These are phyloP conservation scores for Xiphophorus couchianus DNA, from an alignment of 2,113 vertebrate genomes.

Conservation along the genomic window DNA sequence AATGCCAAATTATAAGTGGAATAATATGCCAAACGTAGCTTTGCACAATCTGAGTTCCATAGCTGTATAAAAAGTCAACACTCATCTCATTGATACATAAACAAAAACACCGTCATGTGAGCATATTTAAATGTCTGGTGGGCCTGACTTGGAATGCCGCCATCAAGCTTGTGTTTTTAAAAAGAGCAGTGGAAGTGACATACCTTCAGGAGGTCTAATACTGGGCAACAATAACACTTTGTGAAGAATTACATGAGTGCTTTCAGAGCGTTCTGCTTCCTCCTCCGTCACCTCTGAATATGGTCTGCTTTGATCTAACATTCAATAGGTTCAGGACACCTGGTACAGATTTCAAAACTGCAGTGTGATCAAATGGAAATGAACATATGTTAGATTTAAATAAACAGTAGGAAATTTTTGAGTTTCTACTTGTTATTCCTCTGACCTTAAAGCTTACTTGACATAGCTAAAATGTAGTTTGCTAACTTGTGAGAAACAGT, in stretches of 20 bases:
- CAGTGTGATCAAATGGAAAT: not conserved
- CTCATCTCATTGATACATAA: constrained; percentile 61
- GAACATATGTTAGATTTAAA: not conserved
- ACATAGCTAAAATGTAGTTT: not conserved
- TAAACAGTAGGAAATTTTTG: not conserved
- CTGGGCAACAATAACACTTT: constrained; percentile 88
- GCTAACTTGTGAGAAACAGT: not conserved
- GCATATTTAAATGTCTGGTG: constrained; percentile 71
- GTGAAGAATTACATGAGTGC: constrained; percentile 88
- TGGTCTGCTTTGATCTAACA: constrained; percentile 77
- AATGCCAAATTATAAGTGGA: too few relatives aligned
- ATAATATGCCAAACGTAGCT: not conserved
- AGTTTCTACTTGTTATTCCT: not conserved
- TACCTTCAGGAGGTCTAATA: constrained; percentile 86
- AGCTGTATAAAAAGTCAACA: constrained; percentile 36
- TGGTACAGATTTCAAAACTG: constrained; percentile 82
- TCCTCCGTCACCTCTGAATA: constrained; percentile 47
- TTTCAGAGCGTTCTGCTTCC: constrained; percentile 55
- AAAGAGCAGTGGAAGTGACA: constrained; percentile 82
- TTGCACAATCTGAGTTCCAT: constrained; percentile 8
- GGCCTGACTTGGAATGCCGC: constrained; percentile 72
- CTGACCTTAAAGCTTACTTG: not conserved
- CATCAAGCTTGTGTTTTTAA: constrained; percentile 80
- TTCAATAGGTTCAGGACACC: constrained; percentile 87
- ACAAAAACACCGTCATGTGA: constrained; percentile 27